Conservation (phyloP, 2,888 invertebrate genomes). For the Anagyrus pseudococci region DNA sequence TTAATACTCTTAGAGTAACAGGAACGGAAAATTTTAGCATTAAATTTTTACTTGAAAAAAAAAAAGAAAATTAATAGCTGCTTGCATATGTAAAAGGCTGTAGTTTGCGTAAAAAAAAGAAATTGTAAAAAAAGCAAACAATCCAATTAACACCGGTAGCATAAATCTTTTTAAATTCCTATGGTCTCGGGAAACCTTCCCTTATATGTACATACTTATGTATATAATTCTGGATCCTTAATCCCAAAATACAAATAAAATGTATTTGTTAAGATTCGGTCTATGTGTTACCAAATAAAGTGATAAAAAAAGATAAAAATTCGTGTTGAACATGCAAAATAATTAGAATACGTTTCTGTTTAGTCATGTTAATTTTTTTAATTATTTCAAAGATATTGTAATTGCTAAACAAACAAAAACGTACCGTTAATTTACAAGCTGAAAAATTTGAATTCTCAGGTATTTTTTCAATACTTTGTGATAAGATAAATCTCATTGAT, state of each 20-base stretch:
- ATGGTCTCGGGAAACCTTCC: constrained; percentile 44
- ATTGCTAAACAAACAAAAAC: neutral
- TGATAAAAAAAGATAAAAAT: constrained; percentile 2
- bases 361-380: neutral
- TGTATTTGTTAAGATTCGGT: constrained; percentile 7
- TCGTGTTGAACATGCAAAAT: neutral
- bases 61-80: no score
- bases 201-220: constrained; percentile 50
- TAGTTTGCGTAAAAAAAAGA: neutral
- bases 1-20: no score
- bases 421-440: neutral
- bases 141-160: neutral
- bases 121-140: neutral
- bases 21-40: no score
- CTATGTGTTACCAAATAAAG: neutral
- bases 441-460: neutral
- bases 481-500: constrained; percentile 1
- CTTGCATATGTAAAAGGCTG: no score
- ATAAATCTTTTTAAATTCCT: neutral
- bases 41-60: no score
- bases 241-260: constrained; percentile 6
- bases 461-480: constrained; percentile 15
- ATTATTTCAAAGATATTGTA: neutral
- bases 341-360: neutral
- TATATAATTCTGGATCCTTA: constrained; percentile 54